Evolutionary conservation across 2,113 vertebrate genomes (phyloP).

Genomic region (Ornithorhynchus anatinus): DNA sequence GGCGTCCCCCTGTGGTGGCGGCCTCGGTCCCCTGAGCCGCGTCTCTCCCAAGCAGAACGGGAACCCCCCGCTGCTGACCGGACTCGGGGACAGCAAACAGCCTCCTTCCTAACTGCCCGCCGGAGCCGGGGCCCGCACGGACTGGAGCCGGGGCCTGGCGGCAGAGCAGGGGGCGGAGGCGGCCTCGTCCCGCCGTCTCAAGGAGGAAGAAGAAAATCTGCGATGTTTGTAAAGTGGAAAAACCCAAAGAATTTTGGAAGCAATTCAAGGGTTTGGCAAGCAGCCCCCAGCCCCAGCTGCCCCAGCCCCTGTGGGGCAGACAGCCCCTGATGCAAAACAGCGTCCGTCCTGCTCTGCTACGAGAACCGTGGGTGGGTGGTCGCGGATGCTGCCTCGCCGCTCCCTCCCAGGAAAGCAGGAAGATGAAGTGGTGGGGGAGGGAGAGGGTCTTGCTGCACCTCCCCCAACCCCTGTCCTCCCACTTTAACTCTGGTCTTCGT

Average conservation of each 20-base stretch:
- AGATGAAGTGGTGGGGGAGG: not conserved
- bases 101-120: slow-evolving; percentile 75
- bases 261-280: not conserved
- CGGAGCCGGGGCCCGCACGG: not conserved
- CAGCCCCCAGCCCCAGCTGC: rapidly evolving
- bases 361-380: no score
- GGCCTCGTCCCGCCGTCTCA: no score
- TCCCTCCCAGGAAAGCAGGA: no score
- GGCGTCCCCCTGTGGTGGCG: slow-evolving; percentile 77
- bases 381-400: no score
- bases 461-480: not conserved
- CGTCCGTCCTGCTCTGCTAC: no score
- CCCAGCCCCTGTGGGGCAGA: not conserved
- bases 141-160: not conserved
- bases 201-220: not conserved
- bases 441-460: not conserved
- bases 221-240: slow-evolving; percentile 15
- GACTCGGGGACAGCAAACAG: slow-evolving; percentile 75
- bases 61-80: slow-evolving; percentile 55
- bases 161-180: slow-evolving; percentile 1
- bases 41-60: slow-evolving; percentile 88
- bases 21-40: slow-evolving; percentile 65
- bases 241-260: slow-evolving; percentile 53
- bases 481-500: slow-evolving; percentile 27
- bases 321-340: no score